These are phyloP conservation scores for Nemapogon koenigi DNA, from an alignment of 2,888 invertebrate species.

Conservation along the genomic window DNA sequence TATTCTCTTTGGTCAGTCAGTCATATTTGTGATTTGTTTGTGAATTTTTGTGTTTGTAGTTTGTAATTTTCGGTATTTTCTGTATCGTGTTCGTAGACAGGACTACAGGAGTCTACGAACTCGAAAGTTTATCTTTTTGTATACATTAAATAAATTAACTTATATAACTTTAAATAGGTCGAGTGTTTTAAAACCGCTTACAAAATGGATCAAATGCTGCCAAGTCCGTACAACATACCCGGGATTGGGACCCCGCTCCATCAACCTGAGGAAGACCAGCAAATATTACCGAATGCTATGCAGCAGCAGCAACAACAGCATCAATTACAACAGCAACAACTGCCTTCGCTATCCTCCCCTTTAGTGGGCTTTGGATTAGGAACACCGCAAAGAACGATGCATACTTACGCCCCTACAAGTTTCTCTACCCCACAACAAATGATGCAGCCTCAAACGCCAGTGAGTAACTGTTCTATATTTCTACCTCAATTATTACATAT, in stretches of 20 bases:
- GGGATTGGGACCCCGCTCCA: conserved; percentile 90
- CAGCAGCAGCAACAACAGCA: conserved; percentile 81
- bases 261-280: conserved; percentile 90
- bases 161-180: no score
- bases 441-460: conserved; percentile 91
- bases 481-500: no score
- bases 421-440: conserved; percentile 83
- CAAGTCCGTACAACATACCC: conserved; percentile 89
- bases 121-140: no score
- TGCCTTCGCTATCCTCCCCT: conserved; percentile 66
- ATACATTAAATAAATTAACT: no score
- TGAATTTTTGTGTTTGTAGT: no score
- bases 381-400: conserved; percentile 74
- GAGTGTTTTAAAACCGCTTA: no score
- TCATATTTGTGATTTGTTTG: no score
- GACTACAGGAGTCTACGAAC: no score
- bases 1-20: no score
- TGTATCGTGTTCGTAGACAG: no score
- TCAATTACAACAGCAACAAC: conserved; percentile 70
- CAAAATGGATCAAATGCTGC: conserved; percentile 91
- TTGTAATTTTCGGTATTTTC: no score
- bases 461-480: conserved; percentile 42
- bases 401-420: conserved; percentile 77
- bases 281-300: conserved; percentile 84
- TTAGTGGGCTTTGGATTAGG: conserved; percentile 64